Evolutionary conservation across 2,888 invertebrate genomes (phyloP).

Genomic region (Tachina lurida): DNA sequence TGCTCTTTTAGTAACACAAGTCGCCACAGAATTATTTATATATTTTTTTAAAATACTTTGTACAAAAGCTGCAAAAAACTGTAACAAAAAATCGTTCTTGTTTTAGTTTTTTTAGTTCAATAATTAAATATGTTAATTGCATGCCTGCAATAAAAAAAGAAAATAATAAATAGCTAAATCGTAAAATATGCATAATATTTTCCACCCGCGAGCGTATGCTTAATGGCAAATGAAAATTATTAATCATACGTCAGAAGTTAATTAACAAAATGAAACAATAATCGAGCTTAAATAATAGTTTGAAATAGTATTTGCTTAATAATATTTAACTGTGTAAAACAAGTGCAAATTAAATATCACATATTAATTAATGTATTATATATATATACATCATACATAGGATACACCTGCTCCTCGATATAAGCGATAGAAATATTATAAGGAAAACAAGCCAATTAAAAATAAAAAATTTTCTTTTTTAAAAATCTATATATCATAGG

Average conservation of each 20-base stretch:
- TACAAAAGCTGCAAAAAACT: not conserved
- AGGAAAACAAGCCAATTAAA: too few species aligned
- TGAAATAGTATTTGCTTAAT: too few species aligned
- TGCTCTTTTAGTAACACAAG: conserved; percentile 10
- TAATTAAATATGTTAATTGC: conserved; percentile 12
- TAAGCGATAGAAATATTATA: too few species aligned
- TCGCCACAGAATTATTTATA: conserved; percentile 20
- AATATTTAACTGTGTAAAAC: too few species aligned
- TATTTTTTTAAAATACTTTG: not conserved
- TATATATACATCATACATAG: too few species aligned
- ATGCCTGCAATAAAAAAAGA: not conserved
- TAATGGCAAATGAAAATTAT: not conserved
- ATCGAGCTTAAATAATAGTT: too few species aligned
- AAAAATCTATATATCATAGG: too few species aligned
- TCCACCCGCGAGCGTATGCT: not conserved
- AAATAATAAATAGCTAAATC: not conserved
- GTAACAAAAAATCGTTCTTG: not conserved
- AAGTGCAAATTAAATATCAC: too few species aligned
- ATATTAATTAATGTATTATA: too few species aligned
- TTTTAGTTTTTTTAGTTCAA: not conserved
- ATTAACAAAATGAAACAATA: not conserved
- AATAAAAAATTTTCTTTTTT: too few species aligned
- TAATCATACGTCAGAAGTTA: not conserved
- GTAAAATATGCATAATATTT: not conserved
- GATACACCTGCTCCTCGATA: too few species aligned